Base-by-base conservation (phyloP, 2,888 invertebrate genomes). In the Tethea ocularis region DNA sequence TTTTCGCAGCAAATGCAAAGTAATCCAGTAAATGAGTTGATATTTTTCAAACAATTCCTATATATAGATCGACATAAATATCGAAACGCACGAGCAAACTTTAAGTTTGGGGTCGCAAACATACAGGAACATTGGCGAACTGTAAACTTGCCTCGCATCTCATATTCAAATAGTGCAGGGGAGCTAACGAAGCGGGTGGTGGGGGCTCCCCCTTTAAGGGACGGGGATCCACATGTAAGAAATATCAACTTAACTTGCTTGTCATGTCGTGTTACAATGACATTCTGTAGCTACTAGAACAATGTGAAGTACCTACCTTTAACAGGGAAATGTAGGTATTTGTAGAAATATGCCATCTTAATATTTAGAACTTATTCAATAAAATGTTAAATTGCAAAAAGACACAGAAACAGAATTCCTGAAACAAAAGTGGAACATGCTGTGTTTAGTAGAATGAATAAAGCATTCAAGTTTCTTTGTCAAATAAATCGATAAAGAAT, bases 121-220 rank as follows among this genome's bases (percentile, higher is more conserved):
- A 83, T 80, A 74, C 65, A 77, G 68, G 79, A 83, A 77, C 82
- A 80, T 80, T 77, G 69, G 66, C 71, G 80, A 86, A 84, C 83
- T 84, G 85, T 83, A 78, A 86, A 85, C 86, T 83, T 81, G 77
- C 75, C 68, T 84, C 82, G 78, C 83, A 83, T 88, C 88, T 90
- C 88, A 89, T 91, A 92, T 92, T 92, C 91, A 92, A 92, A 92
- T 92, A 92, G 90, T 89, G 87, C 82, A 77, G 84, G 88, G 80
- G 86, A 82, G 80, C 84, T 91, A 92, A 91, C 91, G 91, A 92
- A 88, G 81, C 78, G 78, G 77, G 78, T 46, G 46, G 46, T 46
- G 46, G 46, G 7, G 46, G 46, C 46, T 46, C 46, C 46, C 46
- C 20, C 41, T 41, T 33, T 54, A 57, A 36, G 59, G 64, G 70